Evolutionary conservation across 2,888 invertebrate species (phyloP), one percentile per base, ranked within the genome.

Genomic region (Bombylius major): DNA sequence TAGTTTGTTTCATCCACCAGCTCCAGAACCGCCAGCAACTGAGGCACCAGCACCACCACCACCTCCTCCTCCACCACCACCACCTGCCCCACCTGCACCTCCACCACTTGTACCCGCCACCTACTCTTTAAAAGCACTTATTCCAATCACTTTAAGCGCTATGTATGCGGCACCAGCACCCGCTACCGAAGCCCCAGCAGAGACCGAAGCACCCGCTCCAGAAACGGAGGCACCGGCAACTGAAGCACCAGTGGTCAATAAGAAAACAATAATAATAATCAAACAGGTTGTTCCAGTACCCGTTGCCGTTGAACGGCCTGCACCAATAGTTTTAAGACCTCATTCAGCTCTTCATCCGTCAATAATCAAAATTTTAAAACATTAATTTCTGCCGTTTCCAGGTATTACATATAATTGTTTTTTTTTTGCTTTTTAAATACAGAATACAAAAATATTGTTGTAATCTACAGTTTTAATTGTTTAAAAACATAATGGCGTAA

Each of bases 261-360:
- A 32, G 13, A 54, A 54, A 42, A 54, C 39, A 13, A 34, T 54
- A 12, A 54, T 49, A 13, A 54, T 50, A 11, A 44, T 54, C 5
- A 49, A 49, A 34, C 54, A 49, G 14, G 33, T 49, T 14, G 50
- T 54, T 23, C 57, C 39, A 42, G 39, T 42, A 2, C 11, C 11
- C 11, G 39, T 42, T 7, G 11, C 57, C 33, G 51, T 57, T 23
- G 57, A 51, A 51, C 57, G 54, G 39, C 57, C 52, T 33, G 50
- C 54, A 42, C 51, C 60, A 46, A 54, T 58, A 11, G 12, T 11
- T 42, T 42, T 11, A 42, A 23, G 23, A 23, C 23, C 23, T 23
- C 23, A 23, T 23, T 23, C 23, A 2, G 23, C 23, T 23, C 23
- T 42, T 42, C 39, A 42, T 42, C 39, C 39, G 1, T 42, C 39